phyloP scores from a whole-genome alignment of 2,888 invertebrate genomes.

The Lysandra bellargus region DNA sequence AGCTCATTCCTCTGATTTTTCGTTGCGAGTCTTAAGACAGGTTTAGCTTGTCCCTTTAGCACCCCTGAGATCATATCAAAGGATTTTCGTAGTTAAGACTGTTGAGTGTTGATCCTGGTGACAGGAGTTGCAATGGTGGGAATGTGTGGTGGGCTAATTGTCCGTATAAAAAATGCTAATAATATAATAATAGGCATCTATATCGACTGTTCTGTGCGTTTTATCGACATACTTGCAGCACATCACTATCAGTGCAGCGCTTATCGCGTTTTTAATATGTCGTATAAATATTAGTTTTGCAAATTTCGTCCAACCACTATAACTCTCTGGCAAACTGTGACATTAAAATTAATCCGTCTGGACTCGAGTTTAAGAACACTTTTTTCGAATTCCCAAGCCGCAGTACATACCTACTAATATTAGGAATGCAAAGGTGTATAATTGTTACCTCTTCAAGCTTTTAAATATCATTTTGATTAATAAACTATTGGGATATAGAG shows the following conservation, averaged over 20 bases:
- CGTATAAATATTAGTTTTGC: slow-evolving; percentile 57
- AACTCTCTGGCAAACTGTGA: slow-evolving; percentile 40
- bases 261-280: slow-evolving; percentile 67
- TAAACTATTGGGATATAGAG: too few relatives aligned
- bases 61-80: too few relatives aligned
- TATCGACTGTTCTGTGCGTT: not conserved
- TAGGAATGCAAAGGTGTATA: not conserved
- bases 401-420: not conserved
- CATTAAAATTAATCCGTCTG: not conserved
- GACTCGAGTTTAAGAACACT: not conserved
- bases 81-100: too few relatives aligned
- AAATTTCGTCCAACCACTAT: slow-evolving; percentile 56
- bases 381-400: not conserved
- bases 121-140: too few relatives aligned
- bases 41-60: too few relatives aligned
- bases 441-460: not conserved
- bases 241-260: slow-evolving; percentile 62
- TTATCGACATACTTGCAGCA: slow-evolving; percentile 40
- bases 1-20: too few relatives aligned
- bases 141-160: too few relatives aligned
- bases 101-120: too few relatives aligned
- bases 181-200: too few relatives aligned
- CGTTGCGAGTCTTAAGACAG: too few relatives aligned
- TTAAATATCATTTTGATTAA: too few relatives aligned
- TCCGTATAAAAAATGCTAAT: too few relatives aligned